Percentiles rank a stretch among this genome's conserved stretches.
These are phyloP conservation scores for Chloebia gouldiae DNA, from an alignment of 2,113 vertebrate genomes.

Conservation along the genomic window DNA sequence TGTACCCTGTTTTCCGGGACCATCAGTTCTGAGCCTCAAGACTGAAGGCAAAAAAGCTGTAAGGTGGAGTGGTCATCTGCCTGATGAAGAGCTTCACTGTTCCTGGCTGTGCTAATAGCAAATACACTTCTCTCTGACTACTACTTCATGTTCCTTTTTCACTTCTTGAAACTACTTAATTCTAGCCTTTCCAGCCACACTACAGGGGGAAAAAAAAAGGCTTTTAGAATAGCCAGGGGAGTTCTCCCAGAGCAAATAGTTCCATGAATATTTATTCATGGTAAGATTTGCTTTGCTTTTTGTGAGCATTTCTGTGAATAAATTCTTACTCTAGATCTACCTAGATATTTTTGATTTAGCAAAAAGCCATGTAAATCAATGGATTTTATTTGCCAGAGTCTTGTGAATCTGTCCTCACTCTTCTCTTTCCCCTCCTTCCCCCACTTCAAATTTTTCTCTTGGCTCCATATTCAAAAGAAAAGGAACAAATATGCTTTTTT, in stretches of 20 bases:
- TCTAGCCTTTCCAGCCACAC: not conserved
- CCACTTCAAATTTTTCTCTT: not conserved
- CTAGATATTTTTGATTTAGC: constrained; percentile 14
- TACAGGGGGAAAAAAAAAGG: not conserved
- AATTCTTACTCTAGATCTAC: constrained; percentile 11
- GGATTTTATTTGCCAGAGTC: constrained; percentile 22
- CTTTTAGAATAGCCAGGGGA: constrained; percentile 36
- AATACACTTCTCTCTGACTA: not conserved
- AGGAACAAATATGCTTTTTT: not conserved
- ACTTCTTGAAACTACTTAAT: constrained; percentile 27
- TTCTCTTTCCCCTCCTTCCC: rapidly evolving
- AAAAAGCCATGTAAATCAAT: constrained; percentile 7
- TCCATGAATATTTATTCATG: constrained; percentile 56
- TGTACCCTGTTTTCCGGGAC: not conserved
- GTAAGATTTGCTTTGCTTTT: constrained; percentile 46
- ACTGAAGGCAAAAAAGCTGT: not conserved
- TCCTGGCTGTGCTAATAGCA: not conserved
- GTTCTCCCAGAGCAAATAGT: constrained; percentile 12
- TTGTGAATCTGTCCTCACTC: not conserved
- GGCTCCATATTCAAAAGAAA: not conserved
- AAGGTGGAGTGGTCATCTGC: not conserved
- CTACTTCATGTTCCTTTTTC: not conserved
- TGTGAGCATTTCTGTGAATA: constrained; percentile 27
- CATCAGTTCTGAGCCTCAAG: not conserved
- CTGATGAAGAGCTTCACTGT: not conserved